These are phyloP conservation scores for Epizoanthus rinbou DNA, from an alignment of 92 coral and sea anemone species.

Conservation along the genomic window DNA sequence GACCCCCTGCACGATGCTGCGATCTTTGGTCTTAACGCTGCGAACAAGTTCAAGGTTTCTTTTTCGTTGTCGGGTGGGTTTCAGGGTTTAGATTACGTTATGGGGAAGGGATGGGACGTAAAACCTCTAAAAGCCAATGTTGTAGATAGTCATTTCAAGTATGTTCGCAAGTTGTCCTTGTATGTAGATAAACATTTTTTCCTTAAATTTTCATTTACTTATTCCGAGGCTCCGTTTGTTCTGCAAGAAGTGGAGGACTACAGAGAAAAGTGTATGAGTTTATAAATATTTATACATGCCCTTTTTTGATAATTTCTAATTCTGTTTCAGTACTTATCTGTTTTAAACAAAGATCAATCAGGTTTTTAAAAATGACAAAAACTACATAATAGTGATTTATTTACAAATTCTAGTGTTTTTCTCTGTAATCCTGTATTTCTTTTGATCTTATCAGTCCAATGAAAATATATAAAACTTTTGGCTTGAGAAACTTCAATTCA, in stretches of 20 bases:
- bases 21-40: neutral
- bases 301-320: too few relatives aligned
- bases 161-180: conserved; percentile 33
- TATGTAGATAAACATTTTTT: conserved; percentile 45
- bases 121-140: conserved; percentile 43
- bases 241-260: neutral
- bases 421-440: too few relatives aligned
- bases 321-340: too few relatives aligned
- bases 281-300: too few relatives aligned
- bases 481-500: too few relatives aligned
- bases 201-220: conserved; percentile 46
- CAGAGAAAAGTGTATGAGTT: conserved; percentile 7
- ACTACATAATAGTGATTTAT: too few relatives aligned
- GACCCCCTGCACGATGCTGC: neutral
- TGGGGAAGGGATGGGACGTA: conserved; percentile 28
- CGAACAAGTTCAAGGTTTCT: conserved; percentile 2
- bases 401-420: too few relatives aligned
- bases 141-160: conserved; percentile 47
- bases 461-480: too few relatives aligned
- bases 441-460: too few relatives aligned
- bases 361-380: too few relatives aligned
- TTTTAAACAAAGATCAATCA: too few relatives aligned
- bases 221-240: conserved; percentile 53
- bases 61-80: neutral
- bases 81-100: neutral